These are phyloP conservation scores for Nannobrachium achirus DNA, from an alignment of 2,113 vertebrate species.

Conservation along the genomic window DNA sequence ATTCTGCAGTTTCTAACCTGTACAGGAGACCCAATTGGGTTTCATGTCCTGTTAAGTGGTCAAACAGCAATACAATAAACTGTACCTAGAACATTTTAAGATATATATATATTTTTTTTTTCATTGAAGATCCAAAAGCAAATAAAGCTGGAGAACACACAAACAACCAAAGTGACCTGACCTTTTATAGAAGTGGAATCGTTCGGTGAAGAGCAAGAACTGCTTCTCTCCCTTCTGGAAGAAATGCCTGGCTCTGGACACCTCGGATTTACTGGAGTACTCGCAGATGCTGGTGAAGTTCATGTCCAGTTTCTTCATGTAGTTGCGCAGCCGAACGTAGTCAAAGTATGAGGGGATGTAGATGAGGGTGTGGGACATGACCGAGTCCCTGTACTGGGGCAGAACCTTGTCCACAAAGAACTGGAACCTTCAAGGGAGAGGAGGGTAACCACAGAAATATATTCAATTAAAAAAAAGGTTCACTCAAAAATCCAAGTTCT, in stretches of 20 bases:
- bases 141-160: no score
- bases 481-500: no score
- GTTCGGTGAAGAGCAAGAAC: constrained; percentile 93
- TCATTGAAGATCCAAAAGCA: no score
- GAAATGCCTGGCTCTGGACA: constrained; percentile 88
- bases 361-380: constrained; percentile 96
- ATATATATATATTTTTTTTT: no score
- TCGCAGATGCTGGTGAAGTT: constrained; percentile 90
- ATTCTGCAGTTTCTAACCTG: no score
- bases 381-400: constrained; percentile 92
- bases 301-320: constrained; percentile 91
- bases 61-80: no score
- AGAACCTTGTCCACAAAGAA: constrained; percentile 91
- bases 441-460: constrained; percentile 3
- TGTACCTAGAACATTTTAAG: no score
- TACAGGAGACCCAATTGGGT: no score
- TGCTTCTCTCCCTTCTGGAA: constrained; percentile 90
- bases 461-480: not conserved
- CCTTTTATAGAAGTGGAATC: constrained; percentile 99
- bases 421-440: constrained; percentile 82
- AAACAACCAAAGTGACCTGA: constrained; percentile 46
- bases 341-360: constrained; percentile 95
- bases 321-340: constrained; percentile 93
- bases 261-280: constrained; percentile 83
- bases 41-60: no score